Evolutionary conservation across 2,888 invertebrate genomes (phyloP), one percentile per base, ranked within the genome.

Genomic region (Hydriomena furcata): DNA sequence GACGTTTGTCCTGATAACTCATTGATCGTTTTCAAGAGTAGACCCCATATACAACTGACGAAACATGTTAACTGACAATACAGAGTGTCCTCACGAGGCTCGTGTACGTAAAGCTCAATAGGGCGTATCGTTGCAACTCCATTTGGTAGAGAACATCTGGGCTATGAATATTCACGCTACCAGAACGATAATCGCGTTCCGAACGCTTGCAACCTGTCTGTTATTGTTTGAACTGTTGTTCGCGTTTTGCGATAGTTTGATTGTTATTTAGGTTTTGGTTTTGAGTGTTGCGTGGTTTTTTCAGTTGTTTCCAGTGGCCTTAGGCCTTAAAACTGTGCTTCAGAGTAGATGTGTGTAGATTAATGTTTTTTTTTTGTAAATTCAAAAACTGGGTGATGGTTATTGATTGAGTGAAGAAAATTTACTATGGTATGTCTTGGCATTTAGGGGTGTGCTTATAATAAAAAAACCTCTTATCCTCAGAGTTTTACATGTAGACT

Each of bases 141-240:
- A 49, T 54, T 45, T 36, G 50, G 38, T 44, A 27, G 41, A 50
- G 30, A 54, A 54, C 58, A 52, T 52, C 58, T 55, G 58, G 24
- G 47, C 54, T 52, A 55, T 58, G 54, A 55, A 58, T 55, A 58
- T 58, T 55, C 54, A 52, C 42, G 37, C 32, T 42, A n/a, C 34
- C 50, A 38, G 12, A 42, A 31, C 65, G 61, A 71, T 79, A 76
- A 77, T 73, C 75, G 73, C 62, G 72, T 69, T 71, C 53, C 65
- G 65, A 73, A 73, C 68, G 71, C 63, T 64, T 67, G 67, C 66
- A 66, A 66, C 55, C 63, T 47, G 56, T 61, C 55, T 57, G 64
- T 57, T 69, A 65, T 69, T 68, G 68, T 66, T 68, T 61, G 59
- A 61, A 50, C 50, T 50, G 65, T 60, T 63, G 63, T 64, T 65